Evolutionary conservation across 1,140 invertebrate genomes (phyloP).

Genomic region (Lepidostoma basale): DNA sequence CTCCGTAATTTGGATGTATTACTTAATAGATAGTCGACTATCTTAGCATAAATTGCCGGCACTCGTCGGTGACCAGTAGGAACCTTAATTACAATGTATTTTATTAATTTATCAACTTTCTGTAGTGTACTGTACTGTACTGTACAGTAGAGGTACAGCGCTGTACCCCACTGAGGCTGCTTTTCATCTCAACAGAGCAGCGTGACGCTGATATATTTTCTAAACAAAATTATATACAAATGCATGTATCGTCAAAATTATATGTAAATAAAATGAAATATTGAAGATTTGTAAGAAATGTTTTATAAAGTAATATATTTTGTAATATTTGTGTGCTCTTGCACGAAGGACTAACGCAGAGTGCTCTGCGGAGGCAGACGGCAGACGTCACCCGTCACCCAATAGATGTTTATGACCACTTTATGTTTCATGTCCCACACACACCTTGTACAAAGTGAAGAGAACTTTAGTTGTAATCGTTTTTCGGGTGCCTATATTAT

Average conservation of each 20-base stretch:
- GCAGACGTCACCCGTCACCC: too few relatives aligned
- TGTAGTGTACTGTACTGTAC: not conserved
- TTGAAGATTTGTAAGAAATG: slow-evolving; percentile 7
- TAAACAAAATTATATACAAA: slow-evolving; percentile 26
- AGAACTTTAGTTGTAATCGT: not conserved
- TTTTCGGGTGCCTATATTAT: slow-evolving; percentile 22
- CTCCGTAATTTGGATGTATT: slow-evolving; percentile 26
- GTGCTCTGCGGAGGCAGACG: too few relatives aligned
- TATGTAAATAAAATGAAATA: slow-evolving; percentile 27
- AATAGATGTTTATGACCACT: too few relatives aligned
- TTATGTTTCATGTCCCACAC: slow-evolving; percentile 8
- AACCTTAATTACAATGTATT: not conserved
- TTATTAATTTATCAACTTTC: slow-evolving; percentile 26
- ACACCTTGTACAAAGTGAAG: slow-evolving; percentile 14
- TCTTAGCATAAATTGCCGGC: slow-evolving; percentile 20
- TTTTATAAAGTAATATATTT: slow-evolving; percentile 22
- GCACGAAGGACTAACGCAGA: too few relatives aligned
- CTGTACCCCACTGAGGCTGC: slow-evolving; percentile 24
- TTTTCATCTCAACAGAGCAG: slow-evolving; percentile 15
- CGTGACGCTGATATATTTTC: slow-evolving; percentile 27
- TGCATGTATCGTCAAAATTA: slow-evolving; percentile 32
- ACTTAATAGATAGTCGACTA: slow-evolving; percentile 22
- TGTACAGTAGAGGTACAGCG: too few relatives aligned
- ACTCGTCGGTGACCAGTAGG: slow-evolving; percentile 17
- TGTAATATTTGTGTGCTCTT: not conserved